These are phyloP conservation scores for Nyctereutes procyonoides DNA, from an alignment of 2,113 vertebrate species.

Conservation along the genomic window DNA sequence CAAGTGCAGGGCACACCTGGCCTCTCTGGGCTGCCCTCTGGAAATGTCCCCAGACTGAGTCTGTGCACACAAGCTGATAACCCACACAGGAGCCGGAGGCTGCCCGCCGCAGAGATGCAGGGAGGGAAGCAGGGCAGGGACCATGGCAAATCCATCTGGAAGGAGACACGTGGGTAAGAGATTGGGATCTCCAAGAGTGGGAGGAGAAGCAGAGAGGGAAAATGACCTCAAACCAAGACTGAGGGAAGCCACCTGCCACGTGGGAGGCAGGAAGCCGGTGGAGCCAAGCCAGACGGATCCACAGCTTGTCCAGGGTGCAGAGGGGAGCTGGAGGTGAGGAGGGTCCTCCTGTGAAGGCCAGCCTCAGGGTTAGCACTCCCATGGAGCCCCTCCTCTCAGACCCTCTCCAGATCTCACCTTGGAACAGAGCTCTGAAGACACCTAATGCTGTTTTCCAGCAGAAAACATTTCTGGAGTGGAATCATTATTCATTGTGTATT, in stretches of 20 bases:
- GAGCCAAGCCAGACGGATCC: too few relatives aligned
- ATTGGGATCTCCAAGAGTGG: background rate
- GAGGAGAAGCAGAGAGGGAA: background rate
- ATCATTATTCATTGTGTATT: background rate
- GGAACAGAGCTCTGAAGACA: background rate
- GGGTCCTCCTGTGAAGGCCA: background rate
- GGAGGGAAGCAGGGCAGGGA: background rate
- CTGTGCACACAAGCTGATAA: background rate
- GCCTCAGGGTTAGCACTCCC: background rate
- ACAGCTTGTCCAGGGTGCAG: accelerated
- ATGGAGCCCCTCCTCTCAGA: background rate
- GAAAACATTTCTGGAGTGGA: background rate
- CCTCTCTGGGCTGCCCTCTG: too few relatives aligned
- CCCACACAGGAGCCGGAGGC: background rate
- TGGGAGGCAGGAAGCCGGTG: background rate
- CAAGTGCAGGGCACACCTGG: background rate
- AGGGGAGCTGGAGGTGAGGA: background rate
- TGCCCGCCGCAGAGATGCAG: accelerated
- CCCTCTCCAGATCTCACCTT: too few relatives aligned
- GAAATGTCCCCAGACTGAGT: background rate
- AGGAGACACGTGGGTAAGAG: too few relatives aligned
- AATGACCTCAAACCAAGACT: background rate
- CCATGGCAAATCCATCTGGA: background rate
- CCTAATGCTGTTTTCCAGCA: background rate
- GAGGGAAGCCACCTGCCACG: background rate